Evolutionary conservation across 1,140 invertebrate genomes (phyloP).

Genomic region (Thaumatotibia leucotreta): DNA sequence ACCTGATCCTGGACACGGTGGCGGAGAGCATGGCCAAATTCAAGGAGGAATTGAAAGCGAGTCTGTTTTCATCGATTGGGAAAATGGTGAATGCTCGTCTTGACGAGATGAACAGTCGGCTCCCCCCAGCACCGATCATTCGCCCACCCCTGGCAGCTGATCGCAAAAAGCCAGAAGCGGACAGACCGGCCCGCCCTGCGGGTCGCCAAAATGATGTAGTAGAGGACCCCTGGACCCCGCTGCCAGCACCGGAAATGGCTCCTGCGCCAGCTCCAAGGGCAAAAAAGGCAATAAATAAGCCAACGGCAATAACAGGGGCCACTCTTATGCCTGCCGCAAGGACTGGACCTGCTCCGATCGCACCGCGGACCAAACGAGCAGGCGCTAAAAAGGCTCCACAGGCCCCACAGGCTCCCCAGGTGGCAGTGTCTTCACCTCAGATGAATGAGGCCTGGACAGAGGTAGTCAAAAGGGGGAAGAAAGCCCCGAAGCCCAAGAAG

Average conservation of each 20-base stretch:
- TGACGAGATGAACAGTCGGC: background rate
- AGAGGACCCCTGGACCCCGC: background rate
- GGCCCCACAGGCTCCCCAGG: background rate
- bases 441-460: background rate
- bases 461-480: background rate
- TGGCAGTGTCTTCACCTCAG: background rate
- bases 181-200: background rate
- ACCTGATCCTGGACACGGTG: background rate
- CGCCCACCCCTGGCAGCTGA: background rate
- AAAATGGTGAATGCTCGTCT: background rate
- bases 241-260: background rate
- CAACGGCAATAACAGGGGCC: background rate
- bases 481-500: background rate
- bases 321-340: background rate
- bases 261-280: background rate
- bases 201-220: background rate
- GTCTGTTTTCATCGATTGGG: background rate
- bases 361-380: background rate
- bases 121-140: background rate
- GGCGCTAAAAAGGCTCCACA: background rate
- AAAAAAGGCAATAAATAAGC: background rate
- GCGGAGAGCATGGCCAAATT: background rate
- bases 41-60: background rate
- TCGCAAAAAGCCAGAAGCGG: background rate
- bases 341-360: background rate